A percentile compares a stretch with the other conserved stretches of the same genome.
phyloP scores from a whole-genome alignment of 2,797 vertebrate genomes.

The Bryconaethiops microstoma region DNA sequence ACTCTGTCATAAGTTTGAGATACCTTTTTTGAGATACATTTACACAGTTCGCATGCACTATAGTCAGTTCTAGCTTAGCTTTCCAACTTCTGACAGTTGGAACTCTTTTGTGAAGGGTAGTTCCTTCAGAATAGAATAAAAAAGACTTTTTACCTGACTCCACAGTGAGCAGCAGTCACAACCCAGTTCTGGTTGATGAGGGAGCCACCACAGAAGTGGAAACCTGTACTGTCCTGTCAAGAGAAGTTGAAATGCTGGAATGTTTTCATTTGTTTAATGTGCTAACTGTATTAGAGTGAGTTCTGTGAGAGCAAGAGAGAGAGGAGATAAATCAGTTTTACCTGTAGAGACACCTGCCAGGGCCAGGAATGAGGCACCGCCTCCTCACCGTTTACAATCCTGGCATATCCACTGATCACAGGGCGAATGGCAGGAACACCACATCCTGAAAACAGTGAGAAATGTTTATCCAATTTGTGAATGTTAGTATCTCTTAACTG shows the following conservation, averaged over 20 bases:
- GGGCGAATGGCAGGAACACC: slow-evolving; percentile 23
- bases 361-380: slow-evolving; percentile 81
- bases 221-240: slow-evolving; percentile 23
- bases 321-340: slow-evolving; percentile 36
- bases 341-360: slow-evolving; percentile 85
- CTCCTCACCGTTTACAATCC: slow-evolving; percentile 79
- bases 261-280: background rate
- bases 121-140: too few species aligned
- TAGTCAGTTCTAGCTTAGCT: too few species aligned
- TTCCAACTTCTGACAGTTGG: too few species aligned
- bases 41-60: too few species aligned
- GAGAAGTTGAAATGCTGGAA: background rate
- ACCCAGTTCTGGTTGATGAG: slow-evolving; percentile 49
- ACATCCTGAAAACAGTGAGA: slow-evolving; percentile 9
- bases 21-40: too few species aligned
- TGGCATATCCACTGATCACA: slow-evolving; percentile 36
- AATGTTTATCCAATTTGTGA: too few species aligned
- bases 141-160: slow-evolving; percentile 26
- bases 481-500: too few species aligned
- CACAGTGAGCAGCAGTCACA: slow-evolving; percentile 48
- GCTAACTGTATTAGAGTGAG: background rate
- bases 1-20: too few species aligned
- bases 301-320: background rate
- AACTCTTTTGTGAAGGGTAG: too few species aligned
- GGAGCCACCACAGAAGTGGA: slow-evolving; percentile 45